Base-by-base conservation (phyloP, 2,113 vertebrate genomes). In the Mustela nigripes region DNA sequence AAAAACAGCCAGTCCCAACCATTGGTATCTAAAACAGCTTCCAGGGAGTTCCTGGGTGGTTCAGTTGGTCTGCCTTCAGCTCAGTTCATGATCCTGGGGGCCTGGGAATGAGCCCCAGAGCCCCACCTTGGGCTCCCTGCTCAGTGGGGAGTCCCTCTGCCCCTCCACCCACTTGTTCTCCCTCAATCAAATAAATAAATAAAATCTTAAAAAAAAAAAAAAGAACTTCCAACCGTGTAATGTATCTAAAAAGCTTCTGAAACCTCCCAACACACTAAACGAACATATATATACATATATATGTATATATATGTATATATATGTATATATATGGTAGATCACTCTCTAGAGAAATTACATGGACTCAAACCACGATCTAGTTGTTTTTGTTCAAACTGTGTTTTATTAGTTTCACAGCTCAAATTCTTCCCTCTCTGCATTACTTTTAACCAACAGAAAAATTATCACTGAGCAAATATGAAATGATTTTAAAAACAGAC, bases 381-480 rank as follows among this genome's bases (percentile, higher is more conserved):
- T 91, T 80, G 82, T 87, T 85, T 95, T 95, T 58, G 71, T 94
- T 82, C 93, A 97, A 91, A 63, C 28, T 71, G 39, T 71, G 45
- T 84, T 91, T 93, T 96, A 92, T 85, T 86, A 91, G 91, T 96
- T 95, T 94, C 53, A 89, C 26, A 95, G 39, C 76, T 86, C 50
- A 78, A 85, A 89, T 7, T 28, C 74, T 86, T 60, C 31, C 15
- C 22, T 65, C 53, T 79, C 36, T 50, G 36, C 33, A 93, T 97
- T 45, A 74, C 58, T 80, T 86, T 63, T 48, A 24, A 84, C 26
- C n/a, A 78, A 95, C 86, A 95, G 78, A 60, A 85, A 79, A 86
- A 50, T 7, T 62, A 28, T 42, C n/a, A 90, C 76, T 50, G 53
- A 96, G 19, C 33, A 87, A 96, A 53, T 83, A 60, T 5, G 24